These are phyloP conservation scores for Oncorhynchus masou DNA, from an alignment of 2,113 vertebrate genomes.

Conservation along the genomic window DNA sequence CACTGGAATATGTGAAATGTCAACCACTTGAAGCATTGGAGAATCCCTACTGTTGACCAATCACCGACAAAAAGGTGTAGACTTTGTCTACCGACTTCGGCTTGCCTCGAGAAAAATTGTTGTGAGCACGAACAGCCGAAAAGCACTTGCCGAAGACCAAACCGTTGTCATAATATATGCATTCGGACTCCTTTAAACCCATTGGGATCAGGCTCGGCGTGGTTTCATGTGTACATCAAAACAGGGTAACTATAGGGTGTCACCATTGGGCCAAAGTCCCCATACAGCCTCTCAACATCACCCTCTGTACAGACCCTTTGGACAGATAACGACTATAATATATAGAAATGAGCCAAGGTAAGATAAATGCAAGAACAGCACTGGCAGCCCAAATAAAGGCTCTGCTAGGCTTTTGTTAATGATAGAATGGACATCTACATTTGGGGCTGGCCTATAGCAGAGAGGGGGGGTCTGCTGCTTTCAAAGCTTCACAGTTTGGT, in stretches of 20 bases:
- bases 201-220: not conserved
- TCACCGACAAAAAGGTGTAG: no score
- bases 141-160: no score
- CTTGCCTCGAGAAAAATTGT: no score
- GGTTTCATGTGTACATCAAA: conserved; percentile 49
- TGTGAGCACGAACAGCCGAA: no score
- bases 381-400: conserved; percentile 55
- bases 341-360: conserved; percentile 58
- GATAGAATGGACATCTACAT: conserved; percentile 49
- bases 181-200: no score
- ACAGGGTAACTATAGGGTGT: conserved; percentile 41
- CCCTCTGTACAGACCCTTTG: conserved; percentile 48
- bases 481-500: conserved; percentile 37
- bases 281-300: conserved; percentile 54
- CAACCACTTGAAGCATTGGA: no score
- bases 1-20: conserved; percentile 9
- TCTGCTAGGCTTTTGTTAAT: conserved; percentile 50
- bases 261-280: conserved; percentile 34
- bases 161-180: no score
- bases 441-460: conserved; percentile 10
- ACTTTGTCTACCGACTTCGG: no score
- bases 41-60: no score
- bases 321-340: conserved; percentile 57
- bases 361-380: conserved; percentile 62
- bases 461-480: conserved; percentile 33